Conservation (phyloP, 1,140 invertebrate species). For the Eumaeus atala region DNA sequence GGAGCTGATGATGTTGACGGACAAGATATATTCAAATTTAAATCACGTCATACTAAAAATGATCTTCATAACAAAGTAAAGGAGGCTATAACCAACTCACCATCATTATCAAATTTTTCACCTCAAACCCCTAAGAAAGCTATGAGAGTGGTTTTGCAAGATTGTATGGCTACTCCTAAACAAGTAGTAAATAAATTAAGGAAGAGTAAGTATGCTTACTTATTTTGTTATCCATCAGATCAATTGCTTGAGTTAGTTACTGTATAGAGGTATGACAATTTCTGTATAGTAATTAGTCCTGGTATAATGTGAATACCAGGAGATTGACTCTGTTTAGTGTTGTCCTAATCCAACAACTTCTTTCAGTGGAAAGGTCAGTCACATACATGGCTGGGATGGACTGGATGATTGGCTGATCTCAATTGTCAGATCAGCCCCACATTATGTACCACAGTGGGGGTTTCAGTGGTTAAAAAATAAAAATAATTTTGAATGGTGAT, state of each 20-base stretch:
- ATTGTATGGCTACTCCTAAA: constrained; percentile 44
- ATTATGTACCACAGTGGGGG: too few species aligned
- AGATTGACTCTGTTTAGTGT: too few species aligned
- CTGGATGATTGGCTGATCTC: too few species aligned
- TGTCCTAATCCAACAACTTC: too few species aligned
- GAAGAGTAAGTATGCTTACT: constrained; percentile 48
- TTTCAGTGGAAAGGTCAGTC: too few species aligned
- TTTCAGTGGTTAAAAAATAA: too few species aligned
- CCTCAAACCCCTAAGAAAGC: constrained; percentile 45
- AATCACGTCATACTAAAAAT: constrained; percentile 56
- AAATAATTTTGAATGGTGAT: too few species aligned
- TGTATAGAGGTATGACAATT: too few species aligned
- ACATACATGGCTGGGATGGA: too few species aligned
- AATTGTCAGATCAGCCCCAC: too few species aligned
- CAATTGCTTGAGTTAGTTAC: neutral
- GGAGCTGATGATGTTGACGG: constrained; percentile 58
- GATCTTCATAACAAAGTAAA: constrained; percentile 59
- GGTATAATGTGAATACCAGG: too few species aligned
- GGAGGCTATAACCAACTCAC: constrained; percentile 39
- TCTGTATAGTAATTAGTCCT: too few species aligned
- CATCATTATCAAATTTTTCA: constrained; percentile 28
- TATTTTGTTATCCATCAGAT: neutral
- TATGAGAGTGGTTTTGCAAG: constrained; percentile 24
- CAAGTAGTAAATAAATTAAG: constrained; percentile 55
- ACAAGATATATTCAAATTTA: constrained; percentile 63